A percentile compares a stretch with the other conserved stretches of the same genome.
Conservation (phyloP, 2,888 invertebrate genomes). For the Apodemia zela region DNA sequence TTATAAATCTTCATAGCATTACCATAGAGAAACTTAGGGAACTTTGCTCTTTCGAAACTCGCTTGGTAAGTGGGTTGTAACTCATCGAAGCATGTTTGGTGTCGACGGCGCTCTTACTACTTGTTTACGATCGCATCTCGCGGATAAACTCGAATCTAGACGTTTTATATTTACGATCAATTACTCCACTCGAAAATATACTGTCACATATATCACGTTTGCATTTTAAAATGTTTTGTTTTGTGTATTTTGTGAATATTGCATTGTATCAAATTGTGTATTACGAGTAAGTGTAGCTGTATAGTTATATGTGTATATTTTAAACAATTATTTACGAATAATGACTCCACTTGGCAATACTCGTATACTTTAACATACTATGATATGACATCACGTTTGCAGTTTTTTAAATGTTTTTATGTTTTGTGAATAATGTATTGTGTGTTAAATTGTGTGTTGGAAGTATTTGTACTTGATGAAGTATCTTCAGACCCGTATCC, state of each 20-base stretch:
- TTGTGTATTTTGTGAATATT: not conserved
- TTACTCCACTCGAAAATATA: conserved; percentile 3
- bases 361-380: too few relatives aligned
- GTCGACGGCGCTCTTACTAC: conserved; percentile 42
- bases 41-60: conserved; percentile 71
- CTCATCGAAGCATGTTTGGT: conserved; percentile 58
- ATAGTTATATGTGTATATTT: too few relatives aligned
- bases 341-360: too few relatives aligned
- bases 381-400: too few relatives aligned
- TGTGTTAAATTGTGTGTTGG: too few relatives aligned
- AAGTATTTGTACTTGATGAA: too few relatives aligned
- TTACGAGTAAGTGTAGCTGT: too few relatives aligned
- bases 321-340: too few relatives aligned
- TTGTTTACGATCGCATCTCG: conserved; percentile 43
- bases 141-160: conserved; percentile 13
- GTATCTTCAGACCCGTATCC: too few relatives aligned
- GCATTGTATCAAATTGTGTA: too few relatives aligned
- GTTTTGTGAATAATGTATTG: too few relatives aligned
- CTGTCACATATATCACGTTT: not conserved
- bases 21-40: conserved; percentile 72
- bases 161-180: conserved; percentile 13
- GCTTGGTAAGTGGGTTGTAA: conserved; percentile 73
- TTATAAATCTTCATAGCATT: conserved; percentile 79
- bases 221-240: not conserved
- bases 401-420: too few relatives aligned